Base-by-base conservation (phyloP, 2,888 invertebrate genomes). In the Diachrysia chrysitis region DNA sequence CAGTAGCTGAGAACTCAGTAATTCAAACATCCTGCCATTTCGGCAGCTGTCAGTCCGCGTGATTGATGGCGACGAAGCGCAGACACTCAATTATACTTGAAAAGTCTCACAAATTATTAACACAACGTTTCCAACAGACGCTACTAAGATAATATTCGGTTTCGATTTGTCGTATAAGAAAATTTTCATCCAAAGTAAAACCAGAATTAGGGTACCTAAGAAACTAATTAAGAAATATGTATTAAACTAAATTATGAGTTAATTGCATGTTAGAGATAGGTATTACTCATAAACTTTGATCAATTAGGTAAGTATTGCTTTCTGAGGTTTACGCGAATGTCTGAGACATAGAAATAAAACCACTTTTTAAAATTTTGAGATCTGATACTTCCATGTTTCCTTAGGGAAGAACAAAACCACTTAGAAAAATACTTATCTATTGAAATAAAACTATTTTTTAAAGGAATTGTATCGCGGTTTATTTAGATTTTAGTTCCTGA, bases 1-100 rank as follows among this genome's bases (percentile, higher is more conserved):
- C 79, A 56, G 83, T 76, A 73, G 81, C 73, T 21, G 25, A 37
- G 63, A 64, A 68, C 55, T 68, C 73, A 67, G 62, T 79, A 73
- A 80, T 69, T 80, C 66, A 73, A 76, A 80, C 77, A 76, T 80
- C 81, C 80, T 79, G 79, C 65, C 68, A 61, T 71, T 66, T 68
- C 60, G 68, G 62, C 67, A 63, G 67, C 69, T 67, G 78, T 71
- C 82, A 14, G 68, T 42, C 2, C 1, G 10, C 17, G 63, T 82
- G 79, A 80, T 80, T 71, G 73, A 80, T 80, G 68, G 25, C 23
- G 32, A 46, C 23, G 37, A 53, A 57, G 17, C 21, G 46, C 58
- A 66, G 74, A 64, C 70, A 56, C 58, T 73, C 73, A 74, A 79
- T 76, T 74, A 75, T 68, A 42, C 37, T 55, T 29, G 58, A 10